Evolutionary conservation across 64 coral and sea anemone species (phyloP), one percentile per base, ranked within the genome.

Genomic region (Stichodactyla mertensii): DNA sequence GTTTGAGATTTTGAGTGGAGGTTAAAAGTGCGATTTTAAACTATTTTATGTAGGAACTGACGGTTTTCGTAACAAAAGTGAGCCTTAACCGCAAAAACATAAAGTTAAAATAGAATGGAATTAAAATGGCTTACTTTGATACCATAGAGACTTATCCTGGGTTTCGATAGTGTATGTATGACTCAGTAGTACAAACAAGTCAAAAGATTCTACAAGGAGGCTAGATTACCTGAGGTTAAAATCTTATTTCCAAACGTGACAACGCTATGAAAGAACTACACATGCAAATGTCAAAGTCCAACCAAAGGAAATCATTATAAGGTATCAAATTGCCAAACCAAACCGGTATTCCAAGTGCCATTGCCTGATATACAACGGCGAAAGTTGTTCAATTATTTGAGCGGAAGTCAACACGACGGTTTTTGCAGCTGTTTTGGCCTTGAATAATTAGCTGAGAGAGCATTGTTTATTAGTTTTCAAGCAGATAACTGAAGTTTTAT

Each of bases 231-330:
- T 23, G 26, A 69, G 64, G 64, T 69, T n/a, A 69, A 16, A 69
- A 69, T 69, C n/a, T 69, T 22, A 22, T 23, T 69, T 5, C 14
- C 64, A 69, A 69, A 69, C 64, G 19, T 69, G 64, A 69, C 64
- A 69, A 69, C 64, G n/a, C 19, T 69, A n/a, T 20, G 19, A 22
- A 69, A 69, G 64, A 69, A 26, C n/a, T n/a, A 20, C 64, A 69
- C 64, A 16, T 69, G 26, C 64, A 22, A 69, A 69, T 69, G 64
- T 69, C 64, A 69, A 69, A 69, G 64, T 69, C 64, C 64, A 69
- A 69, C 18, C 64, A 69, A 6, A 20, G n/a, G 20, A 69, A 69
- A 69, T 69, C n/a, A 23, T 69, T 20, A 2, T 20, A 20, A 20
- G 19, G n/a, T 18, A 69, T 69, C 19, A 69, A 69, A 58, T n/a